A percentile compares a stretch with the other conserved stretches of the same genome.
Conservation (phyloP, 2,888 invertebrate species). For the Hedya salicella region DNA sequence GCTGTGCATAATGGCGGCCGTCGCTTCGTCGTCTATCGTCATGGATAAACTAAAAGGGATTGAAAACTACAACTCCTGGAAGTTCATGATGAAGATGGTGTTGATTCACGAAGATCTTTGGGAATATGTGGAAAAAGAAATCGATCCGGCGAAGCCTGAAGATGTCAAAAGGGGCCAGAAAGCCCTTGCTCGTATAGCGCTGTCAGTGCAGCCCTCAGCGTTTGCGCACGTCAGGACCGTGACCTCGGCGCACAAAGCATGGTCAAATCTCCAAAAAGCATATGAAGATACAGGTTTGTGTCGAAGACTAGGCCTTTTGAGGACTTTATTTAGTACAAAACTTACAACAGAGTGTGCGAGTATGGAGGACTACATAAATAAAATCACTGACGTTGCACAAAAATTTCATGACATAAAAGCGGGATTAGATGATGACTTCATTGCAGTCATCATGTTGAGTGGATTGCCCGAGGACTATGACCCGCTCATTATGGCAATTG, state of each 20-base stretch:
- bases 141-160: background rate
- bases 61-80: too few relatives aligned
- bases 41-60: too few relatives aligned
- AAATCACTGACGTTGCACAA: constrained; percentile 6
- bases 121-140: background rate
- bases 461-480: constrained; percentile 2
- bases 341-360: background rate
- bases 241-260: background rate
- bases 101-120: background rate
- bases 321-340: background rate
- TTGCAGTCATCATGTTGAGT: background rate
- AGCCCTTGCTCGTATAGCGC: background rate
- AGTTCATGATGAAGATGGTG: too few relatives aligned
- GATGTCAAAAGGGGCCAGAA: background rate
- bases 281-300: constrained; percentile 4
- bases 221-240: background rate
- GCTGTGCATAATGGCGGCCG: too few relatives aligned
- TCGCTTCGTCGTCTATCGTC: too few relatives aligned
- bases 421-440: background rate
- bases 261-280: constrained; percentile 3
- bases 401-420: background rate
- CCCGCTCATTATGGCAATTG: constrained; percentile 3
- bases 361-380: background rate
- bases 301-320: background rate
- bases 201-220: background rate